Base-by-base conservation (phyloP, 1,140 invertebrate genomes). In the Procambarus clarkii region DNA sequence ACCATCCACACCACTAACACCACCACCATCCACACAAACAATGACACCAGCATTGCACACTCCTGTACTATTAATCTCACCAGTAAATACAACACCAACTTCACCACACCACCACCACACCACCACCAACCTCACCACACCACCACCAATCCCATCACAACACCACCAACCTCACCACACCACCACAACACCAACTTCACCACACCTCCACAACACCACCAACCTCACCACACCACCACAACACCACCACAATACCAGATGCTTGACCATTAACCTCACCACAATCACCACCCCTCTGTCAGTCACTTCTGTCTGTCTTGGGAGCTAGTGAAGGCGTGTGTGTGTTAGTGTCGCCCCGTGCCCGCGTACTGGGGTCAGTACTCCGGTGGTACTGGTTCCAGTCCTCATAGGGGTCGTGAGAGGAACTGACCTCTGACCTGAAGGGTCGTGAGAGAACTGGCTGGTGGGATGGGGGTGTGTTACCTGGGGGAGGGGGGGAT, bases 191-290 rank as follows among this genome's bases (percentile, higher is more conserved):
- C n/a, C n/a, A n/a, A n/a, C n/a, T n/a, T n/a, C n/a, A n/a, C n/a
- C n/a, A n/a, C n/a, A n/a, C n/a, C n/a, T n/a, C n/a, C n/a, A n/a
- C 45, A 77, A 11, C 34, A 44, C 76, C 76, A 34, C 76, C 76
- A 77, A 11, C 76, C 0, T 46, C 18, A 77, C 45, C 45, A 77
- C 24, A 11, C 21, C 9, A 24, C 45, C 76, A 46, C 71, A 24
- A 76, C 71, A 76, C 71, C 71, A 76, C 71, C 71, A 76, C 71
- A n/a, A 76, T n/a, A n/a, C n/a, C n/a, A n/a, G n/a, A n/a, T n/a
- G n/a, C n/a, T n/a, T n/a, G n/a, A n/a, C 34, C 71, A 76, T 18
- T 21, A 76, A n/a, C 71, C 7, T 76, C 71, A 76, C 71, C 71
- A 76, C 78, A n/a, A n/a, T n/a, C n/a, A n/a, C n/a, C n/a, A n/a